A percentile compares a stretch with the other conserved stretches of the same genome.
Evolutionary conservation across 2,113 vertebrate genomes (phyloP).

Genomic region (Dromas ardeola): DNA sequence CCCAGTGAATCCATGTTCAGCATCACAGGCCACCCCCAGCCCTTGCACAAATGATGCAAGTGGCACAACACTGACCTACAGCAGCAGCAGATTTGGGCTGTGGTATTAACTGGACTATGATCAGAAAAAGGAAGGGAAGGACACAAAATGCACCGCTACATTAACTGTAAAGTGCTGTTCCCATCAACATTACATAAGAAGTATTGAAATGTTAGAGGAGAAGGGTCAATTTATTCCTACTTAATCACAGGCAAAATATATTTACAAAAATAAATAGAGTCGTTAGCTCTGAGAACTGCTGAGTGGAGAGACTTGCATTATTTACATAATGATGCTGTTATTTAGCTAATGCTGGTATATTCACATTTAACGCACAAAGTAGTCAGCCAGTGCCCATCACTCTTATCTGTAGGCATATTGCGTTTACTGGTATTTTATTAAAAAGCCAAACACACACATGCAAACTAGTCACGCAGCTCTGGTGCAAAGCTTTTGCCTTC

Average conservation of each 20-base stretch:
- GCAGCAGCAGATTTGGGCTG: background rate
- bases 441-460: background rate
- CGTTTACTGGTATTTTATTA: background rate
- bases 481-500: background rate
- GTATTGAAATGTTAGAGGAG: conserved; percentile 14
- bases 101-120: background rate
- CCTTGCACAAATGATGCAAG: background rate
- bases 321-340: conserved; percentile 42
- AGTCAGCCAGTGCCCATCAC: background rate
- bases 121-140: conserved; percentile 12
- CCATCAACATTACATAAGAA: conserved; percentile 16
- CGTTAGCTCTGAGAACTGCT: conserved; percentile 5
- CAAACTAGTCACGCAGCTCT: background rate
- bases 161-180: conserved; percentile 12
- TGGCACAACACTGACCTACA: background rate
- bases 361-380: background rate
- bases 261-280: conserved; percentile 37
- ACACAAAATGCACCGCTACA: background rate
- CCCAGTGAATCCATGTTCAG: background rate
- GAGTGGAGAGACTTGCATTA: conserved; percentile 32
- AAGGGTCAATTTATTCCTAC: conserved; percentile 41
- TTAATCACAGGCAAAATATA: conserved; percentile 43
- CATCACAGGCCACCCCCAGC: background rate
- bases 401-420: background rate
- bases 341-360: conserved; percentile 13